Conservation (phyloP, 2,797 vertebrate species). For the Pipistrellus pipistrellus region DNA sequence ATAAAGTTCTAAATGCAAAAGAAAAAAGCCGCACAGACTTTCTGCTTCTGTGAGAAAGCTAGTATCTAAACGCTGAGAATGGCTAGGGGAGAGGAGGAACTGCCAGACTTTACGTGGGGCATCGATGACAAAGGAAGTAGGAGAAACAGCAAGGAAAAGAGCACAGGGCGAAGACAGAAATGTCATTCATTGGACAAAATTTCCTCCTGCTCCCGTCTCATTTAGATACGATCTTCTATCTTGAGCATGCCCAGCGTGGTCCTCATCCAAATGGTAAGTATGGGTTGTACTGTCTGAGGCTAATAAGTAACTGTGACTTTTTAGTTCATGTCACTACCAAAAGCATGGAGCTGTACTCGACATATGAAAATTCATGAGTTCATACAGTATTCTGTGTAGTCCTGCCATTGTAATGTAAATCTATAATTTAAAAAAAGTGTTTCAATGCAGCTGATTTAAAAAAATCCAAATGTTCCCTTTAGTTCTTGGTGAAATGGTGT, state of each 20-base stretch:
- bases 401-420: slow-evolving; percentile 67
- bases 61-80: not conserved
- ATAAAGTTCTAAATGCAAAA: slow-evolving; percentile 21
- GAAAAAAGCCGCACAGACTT: not conserved
- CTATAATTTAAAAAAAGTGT: not conserved
- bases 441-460: slow-evolving; percentile 16
- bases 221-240: not conserved
- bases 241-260: not conserved
- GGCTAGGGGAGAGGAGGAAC: not conserved
- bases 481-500: slow-evolving; percentile 37
- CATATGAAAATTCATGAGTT: slow-evolving; percentile 12
- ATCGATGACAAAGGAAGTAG: not conserved
- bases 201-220: not conserved
- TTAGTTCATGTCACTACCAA: not conserved
- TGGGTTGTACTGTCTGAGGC: not conserved
- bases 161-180: not conserved
- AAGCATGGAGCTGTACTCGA: not conserved
- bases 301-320: not conserved
- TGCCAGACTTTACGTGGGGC: not conserved
- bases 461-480: slow-evolving; percentile 62
- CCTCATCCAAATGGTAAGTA: not conserved
- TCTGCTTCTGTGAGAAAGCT: not conserved
- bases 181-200: not conserved
- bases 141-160: not conserved
- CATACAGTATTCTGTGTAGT: not conserved